phyloP scores from a whole-genome alignment of 2,888 invertebrate genomes.

The Linhomoeus sp. region DNA sequence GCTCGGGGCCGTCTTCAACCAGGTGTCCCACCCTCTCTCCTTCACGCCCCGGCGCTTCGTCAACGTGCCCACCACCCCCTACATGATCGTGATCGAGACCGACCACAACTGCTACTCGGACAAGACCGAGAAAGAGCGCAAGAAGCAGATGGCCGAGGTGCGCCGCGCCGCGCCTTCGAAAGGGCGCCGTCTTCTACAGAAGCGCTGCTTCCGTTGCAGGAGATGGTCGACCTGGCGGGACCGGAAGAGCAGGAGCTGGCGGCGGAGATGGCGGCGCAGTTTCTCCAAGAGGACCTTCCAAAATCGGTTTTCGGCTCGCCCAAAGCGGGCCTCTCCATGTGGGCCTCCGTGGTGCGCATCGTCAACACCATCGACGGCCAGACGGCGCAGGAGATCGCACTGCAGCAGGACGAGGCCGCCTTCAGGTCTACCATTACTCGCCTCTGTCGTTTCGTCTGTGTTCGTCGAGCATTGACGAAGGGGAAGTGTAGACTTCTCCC shows the following conservation, averaged over 20 bases:
- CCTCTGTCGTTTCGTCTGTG: too few relatives aligned
- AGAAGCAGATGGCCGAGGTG: slow-evolving; percentile 81
- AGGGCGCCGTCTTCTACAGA: too few relatives aligned
- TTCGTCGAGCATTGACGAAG: too few relatives aligned
- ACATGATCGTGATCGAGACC: slow-evolving; percentile 76
- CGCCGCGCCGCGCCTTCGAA: slow-evolving; percentile 1
- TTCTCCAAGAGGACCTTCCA: slow-evolving; percentile 75
- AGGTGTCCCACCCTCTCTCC: slow-evolving; percentile 64
- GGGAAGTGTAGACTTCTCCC: too few relatives aligned
- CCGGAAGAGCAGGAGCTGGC: slow-evolving; percentile 82
- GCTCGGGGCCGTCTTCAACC: slow-evolving; percentile 92
- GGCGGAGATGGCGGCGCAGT: slow-evolving; percentile 89
- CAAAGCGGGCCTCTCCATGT: slow-evolving; percentile 76
- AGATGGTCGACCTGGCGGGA: slow-evolving; percentile 90
- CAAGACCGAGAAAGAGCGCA: slow-evolving; percentile 72
- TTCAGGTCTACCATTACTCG: too few relatives aligned
- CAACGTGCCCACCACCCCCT: slow-evolving; percentile 70
- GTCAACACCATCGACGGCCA: slow-evolving; percentile 60
- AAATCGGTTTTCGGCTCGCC: slow-evolving; percentile 86
- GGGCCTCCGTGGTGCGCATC: slow-evolving; percentile 58
- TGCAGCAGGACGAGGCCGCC: slow-evolving; percentile 91
- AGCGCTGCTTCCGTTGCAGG: slow-evolving; percentile 30
- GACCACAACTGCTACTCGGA: slow-evolving; percentile 97
- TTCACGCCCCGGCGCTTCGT: slow-evolving; percentile 81
- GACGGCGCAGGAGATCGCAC: slow-evolving; percentile 53